Evolutionary conservation across 2,113 vertebrate species (phyloP), one percentile per base, ranked within the genome.

Genomic region (Sapajus apella): DNA sequence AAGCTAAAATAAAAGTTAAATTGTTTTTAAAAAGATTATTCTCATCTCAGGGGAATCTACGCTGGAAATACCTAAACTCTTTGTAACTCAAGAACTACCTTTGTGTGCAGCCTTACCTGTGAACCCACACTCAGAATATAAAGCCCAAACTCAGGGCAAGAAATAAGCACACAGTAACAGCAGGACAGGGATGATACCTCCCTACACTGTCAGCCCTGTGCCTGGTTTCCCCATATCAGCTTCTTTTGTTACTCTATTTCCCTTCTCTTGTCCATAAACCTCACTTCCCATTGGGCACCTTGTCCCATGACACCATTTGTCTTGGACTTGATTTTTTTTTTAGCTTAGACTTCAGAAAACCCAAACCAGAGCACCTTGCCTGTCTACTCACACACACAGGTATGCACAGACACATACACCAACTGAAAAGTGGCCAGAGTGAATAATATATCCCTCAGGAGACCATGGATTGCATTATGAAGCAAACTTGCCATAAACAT

Each of bases 291-390:
- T 10, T 45, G 16, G 8, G 2, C 40, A n/a, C 50, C 7, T 90
- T 56, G 55, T 18, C 30, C 43, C n/a, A 35, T 17, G 70, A 79
- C 45, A 75, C 30, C 55, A 27, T n/a, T 83, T 52, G 61, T 2
- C 43, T 70, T 68, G 70, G 43, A 82, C 37, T 77, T 73, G 10
- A 82, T 87, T 96, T 23, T 86, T 95, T 32, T 84, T 77, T 17
- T 47, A 84, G n/a, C 55, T 87, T 87, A 87, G 76, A 55, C 61
- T 87, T 94, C 55, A 50, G 64, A 90, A 95, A 3, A 87, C 25
- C 12, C 76, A 94, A 47, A 72, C 18, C 58, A 87, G 52, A 87
- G 35, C 58, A 43, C 12, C 8, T 76, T 75, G 40, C 16, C 16
- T 82, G 27, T 30, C 58, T 6, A 23, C 30, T 37, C 43, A 30